phyloP scores from a whole-genome alignment of 2,888 invertebrate species.

The Ormyrus thymus region DNA sequence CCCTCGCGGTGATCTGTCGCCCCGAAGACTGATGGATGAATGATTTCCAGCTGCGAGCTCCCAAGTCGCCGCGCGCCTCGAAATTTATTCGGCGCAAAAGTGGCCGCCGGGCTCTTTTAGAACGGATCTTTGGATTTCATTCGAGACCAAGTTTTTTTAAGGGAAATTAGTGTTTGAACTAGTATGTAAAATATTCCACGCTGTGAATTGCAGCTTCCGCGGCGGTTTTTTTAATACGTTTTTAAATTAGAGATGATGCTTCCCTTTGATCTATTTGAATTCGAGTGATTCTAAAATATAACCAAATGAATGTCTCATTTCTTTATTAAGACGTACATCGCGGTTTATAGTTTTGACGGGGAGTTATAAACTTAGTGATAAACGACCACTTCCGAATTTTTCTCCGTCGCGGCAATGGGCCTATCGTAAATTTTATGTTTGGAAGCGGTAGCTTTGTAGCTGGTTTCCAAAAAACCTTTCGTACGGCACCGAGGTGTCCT shows the following conservation, averaged over 20 bases:
- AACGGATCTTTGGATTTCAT: too few relatives aligned
- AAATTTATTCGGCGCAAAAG: too few relatives aligned
- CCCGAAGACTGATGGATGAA: slow-evolving; percentile 4
- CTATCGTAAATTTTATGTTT: slow-evolving; percentile 35
- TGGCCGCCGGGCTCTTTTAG: too few relatives aligned
- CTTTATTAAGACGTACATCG: background rate
- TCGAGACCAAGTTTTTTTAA: too few relatives aligned
- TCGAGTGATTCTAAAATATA: background rate
- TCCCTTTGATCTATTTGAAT: too few relatives aligned
- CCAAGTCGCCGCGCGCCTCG: too few relatives aligned
- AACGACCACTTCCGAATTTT: slow-evolving; percentile 29
- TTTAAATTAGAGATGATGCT: too few relatives aligned
- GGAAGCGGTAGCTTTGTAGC: slow-evolving; percentile 32
- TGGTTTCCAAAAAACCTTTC: slow-evolving; percentile 43
- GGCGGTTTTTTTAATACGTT: too few relatives aligned
- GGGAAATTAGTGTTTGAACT: too few relatives aligned
- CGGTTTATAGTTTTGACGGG: background rate
- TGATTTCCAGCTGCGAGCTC: too few relatives aligned
- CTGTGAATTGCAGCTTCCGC: too few relatives aligned
- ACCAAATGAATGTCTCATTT: background rate
- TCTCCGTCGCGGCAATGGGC: background rate
- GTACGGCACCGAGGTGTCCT: background rate
- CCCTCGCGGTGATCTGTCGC: slow-evolving; percentile 18
- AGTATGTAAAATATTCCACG: too few relatives aligned
- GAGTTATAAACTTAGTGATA: slow-evolving; percentile 7